These are phyloP conservation scores for Saccostrea echinata DNA, from an alignment of 1,140 invertebrate species.

Conservation along the genomic window DNA sequence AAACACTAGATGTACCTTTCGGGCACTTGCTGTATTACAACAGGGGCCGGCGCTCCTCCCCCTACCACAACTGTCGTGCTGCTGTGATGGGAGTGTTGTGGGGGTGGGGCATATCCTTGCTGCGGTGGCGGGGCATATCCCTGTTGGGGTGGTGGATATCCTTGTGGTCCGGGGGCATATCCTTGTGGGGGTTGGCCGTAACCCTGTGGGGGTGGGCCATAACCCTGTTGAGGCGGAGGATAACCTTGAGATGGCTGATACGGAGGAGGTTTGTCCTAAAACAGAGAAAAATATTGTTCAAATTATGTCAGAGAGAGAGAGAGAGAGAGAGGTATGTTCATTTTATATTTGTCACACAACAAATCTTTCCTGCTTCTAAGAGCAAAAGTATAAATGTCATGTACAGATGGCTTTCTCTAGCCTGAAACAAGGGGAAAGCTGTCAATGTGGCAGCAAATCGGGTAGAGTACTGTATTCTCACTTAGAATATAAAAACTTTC, in stretches of 20 bases:
- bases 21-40: background rate
- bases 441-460: too few species aligned
- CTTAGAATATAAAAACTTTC: too few species aligned
- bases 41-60: background rate
- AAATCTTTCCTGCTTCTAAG: too few species aligned
- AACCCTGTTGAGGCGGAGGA: background rate
- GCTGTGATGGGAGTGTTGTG: background rate
- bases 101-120: background rate
- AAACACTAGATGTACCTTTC: background rate
- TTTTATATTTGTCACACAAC: too few species aligned
- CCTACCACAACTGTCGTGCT: background rate
- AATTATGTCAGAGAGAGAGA: too few species aligned
- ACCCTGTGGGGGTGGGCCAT: background rate
- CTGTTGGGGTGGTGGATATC: background rate
- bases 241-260: background rate
- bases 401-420: too few species aligned
- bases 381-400: too few species aligned
- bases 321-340: too few species aligned
- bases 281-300: background rate
- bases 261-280: conserved; percentile 10
- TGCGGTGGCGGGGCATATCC: background rate
- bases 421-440: too few species aligned
- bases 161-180: background rate
- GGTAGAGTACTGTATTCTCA: too few species aligned
- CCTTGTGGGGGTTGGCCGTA: background rate